Evolutionary conservation across 2,797 vertebrate genomes (phyloP).

Genomic region (Chrysocyon brachyurus): DNA sequence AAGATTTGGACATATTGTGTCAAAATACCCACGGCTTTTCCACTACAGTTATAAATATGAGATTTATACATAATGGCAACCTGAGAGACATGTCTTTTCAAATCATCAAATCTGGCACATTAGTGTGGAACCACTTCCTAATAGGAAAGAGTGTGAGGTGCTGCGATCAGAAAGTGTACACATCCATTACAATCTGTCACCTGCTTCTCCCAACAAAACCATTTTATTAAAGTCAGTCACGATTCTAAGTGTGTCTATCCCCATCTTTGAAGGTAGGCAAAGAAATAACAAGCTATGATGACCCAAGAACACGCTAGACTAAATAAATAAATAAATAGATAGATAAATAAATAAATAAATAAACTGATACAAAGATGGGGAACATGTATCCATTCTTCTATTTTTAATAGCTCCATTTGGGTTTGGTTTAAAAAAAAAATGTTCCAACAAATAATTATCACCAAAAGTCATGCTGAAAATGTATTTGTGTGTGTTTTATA

Average conservation of each 20-base stretch:
- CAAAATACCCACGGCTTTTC: not conserved
- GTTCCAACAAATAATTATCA: not conserved
- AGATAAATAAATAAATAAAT: not conserved
- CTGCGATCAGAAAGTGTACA: not conserved
- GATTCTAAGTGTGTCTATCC: not conserved
- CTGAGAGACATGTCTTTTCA: constrained; percentile 68
- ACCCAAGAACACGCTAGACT: not conserved
- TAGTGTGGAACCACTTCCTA: constrained; percentile 51
- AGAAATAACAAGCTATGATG: not conserved
- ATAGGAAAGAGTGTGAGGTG: not conserved
- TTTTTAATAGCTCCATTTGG: not conserved
- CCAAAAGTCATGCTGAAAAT: not conserved
- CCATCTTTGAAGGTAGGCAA: not conserved
- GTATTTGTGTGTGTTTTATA: not conserved
- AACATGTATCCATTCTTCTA: not conserved
- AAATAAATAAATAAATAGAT: not conserved
- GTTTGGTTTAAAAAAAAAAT: not conserved
- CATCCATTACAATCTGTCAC: constrained; percentile 10
- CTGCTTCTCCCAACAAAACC: constrained; percentile 18
- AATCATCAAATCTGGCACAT: constrained; percentile 54
- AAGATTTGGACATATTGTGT: not conserved
- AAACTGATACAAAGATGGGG: not conserved
- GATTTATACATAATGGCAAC: constrained; percentile 63
- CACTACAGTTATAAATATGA: constrained; percentile 16
- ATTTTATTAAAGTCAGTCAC: constrained; percentile 18